Conservation (phyloP, 2,113 vertebrate genomes). For the Balaenoptera acutorostrata region DNA sequence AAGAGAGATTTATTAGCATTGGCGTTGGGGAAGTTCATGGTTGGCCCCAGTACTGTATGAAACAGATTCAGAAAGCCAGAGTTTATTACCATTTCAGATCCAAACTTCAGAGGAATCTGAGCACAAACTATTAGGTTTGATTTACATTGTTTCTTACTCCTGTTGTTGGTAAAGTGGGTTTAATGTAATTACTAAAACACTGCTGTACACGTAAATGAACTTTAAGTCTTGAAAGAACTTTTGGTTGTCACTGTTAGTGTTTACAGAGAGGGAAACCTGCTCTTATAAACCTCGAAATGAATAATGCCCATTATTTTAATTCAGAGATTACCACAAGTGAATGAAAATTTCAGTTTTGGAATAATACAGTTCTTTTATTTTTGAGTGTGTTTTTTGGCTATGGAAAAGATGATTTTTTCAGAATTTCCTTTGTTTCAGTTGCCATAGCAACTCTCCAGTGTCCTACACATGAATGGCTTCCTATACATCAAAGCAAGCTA, state of each 20-base stretch:
- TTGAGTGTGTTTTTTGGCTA: slow-evolving; percentile 12
- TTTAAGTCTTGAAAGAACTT: background rate
- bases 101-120: slow-evolving; percentile 33
- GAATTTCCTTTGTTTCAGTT: slow-evolving; percentile 68
- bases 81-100: slow-evolving; percentile 62
- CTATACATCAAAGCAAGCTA: slow-evolving; percentile 70
- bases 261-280: slow-evolving; percentile 4
- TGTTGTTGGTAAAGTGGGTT: slow-evolving; percentile 29
- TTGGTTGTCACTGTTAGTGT: background rate
- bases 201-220: background rate
- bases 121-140: background rate
- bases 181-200: slow-evolving; percentile 24
- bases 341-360: slow-evolving; percentile 16
- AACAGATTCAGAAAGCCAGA: slow-evolving; percentile 50
- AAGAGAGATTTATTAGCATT: slow-evolving; percentile 64
- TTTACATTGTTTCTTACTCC: background rate
- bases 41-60: slow-evolving; percentile 33
- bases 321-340: background rate
- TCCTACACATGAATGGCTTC: slow-evolving; percentile 72
- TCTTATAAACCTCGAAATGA: slow-evolving; percentile 32
- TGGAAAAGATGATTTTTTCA: slow-evolving; percentile 44
- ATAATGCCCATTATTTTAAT: background rate
- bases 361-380: slow-evolving; percentile 24
- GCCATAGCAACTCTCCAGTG: slow-evolving; percentile 72
- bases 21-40: slow-evolving; percentile 38